phyloP scores from a whole-genome alignment of 2,797 vertebrate species.

The Basileuterus tristriatus region DNA sequence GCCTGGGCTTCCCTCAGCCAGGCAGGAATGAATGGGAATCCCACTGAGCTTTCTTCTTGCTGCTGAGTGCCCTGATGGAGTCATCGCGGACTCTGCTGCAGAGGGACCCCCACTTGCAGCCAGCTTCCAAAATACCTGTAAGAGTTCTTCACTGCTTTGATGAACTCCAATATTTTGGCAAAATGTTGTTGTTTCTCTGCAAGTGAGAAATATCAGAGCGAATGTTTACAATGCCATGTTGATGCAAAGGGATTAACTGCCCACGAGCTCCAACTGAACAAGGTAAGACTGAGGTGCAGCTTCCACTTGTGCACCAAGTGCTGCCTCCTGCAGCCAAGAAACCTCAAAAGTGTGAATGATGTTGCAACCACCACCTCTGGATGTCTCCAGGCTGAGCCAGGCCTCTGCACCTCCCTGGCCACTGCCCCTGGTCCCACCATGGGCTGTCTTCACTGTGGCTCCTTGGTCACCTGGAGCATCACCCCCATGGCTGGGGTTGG shows the following conservation, averaged over 20 bases:
- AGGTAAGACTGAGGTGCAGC: neutral
- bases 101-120: neutral
- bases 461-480: accelerated
- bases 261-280: neutral
- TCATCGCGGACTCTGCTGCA: neutral
- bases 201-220: neutral
- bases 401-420: neutral
- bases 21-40: neutral
- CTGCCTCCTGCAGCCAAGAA: neutral
- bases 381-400: neutral
- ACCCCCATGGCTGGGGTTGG: neutral
- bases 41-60: neutral
- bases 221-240: neutral
- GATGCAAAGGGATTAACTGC: neutral
- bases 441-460: accelerated
- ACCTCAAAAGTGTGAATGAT: neutral
- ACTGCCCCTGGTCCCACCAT: neutral
- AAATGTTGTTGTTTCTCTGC: neutral
- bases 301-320: neutral
- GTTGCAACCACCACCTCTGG: neutral
- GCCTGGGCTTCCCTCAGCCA: neutral
- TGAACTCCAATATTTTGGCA: neutral
- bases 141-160: neutral
- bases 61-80: neutral
- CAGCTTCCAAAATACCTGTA: neutral